These are phyloP conservation scores for Parnassius orleans DNA, from an alignment of 2,888 invertebrate genomes.

Conservation along the genomic window DNA sequence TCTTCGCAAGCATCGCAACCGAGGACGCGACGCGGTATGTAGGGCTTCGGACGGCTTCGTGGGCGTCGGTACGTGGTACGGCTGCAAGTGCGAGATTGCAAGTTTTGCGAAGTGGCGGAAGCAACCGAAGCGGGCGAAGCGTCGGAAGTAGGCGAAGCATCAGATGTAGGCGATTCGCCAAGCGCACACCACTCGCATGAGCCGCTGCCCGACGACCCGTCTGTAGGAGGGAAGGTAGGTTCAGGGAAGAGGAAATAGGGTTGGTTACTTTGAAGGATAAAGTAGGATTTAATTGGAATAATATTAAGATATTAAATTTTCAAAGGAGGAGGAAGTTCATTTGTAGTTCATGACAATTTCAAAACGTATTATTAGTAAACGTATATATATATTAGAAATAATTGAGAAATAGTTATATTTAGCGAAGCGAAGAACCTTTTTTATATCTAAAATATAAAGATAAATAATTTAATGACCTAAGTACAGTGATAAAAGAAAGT, in stretches of 20 bases:
- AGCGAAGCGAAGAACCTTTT: too few relatives aligned
- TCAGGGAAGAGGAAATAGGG: slow-evolving; percentile 30
- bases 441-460: too few relatives aligned
- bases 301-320: too few relatives aligned
- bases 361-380: too few relatives aligned
- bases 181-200: slow-evolving; percentile 63
- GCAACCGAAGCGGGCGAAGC: slow-evolving; percentile 27
- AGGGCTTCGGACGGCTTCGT: slow-evolving; percentile 30
- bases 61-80: slow-evolving; percentile 34
- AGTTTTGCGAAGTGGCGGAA: slow-evolving; percentile 31
- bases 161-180: slow-evolving; percentile 37
- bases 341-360: too few relatives aligned
- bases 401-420: too few relatives aligned
- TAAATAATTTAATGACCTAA: too few relatives aligned
- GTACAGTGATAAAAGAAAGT: too few relatives aligned
- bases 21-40: slow-evolving; percentile 20
- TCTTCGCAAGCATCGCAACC: slow-evolving; percentile 31
- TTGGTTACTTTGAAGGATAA: slow-evolving; percentile 1
- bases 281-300: too few relatives aligned
- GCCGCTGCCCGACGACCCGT: slow-evolving; percentile 57
- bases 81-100: slow-evolving; percentile 33
- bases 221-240: slow-evolving; percentile 44
- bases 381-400: too few relatives aligned
- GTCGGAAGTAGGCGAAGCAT: slow-evolving; percentile 31
- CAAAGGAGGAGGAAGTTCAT: too few relatives aligned